Evolutionary conservation across 2,797 vertebrate genomes (phyloP).

Genomic region (Selene dorsalis): DNA sequence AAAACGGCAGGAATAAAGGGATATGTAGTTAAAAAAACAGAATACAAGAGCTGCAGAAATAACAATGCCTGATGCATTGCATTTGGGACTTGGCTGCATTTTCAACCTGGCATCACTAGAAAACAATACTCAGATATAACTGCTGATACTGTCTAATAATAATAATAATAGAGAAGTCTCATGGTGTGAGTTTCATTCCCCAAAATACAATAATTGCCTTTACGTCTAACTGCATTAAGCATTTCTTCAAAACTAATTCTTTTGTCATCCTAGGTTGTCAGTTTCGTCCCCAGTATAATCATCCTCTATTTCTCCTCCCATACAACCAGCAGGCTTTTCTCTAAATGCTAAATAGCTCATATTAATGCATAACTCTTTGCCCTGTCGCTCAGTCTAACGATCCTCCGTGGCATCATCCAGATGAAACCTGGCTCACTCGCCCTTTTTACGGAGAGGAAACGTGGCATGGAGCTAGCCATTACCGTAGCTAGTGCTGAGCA

Average conservation of each 20-base stretch:
- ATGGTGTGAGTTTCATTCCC: background rate
- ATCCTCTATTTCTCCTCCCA: background rate
- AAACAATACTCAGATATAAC: background rate
- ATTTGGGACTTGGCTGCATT: background rate
- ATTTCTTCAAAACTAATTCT: slow-evolving; percentile 6
- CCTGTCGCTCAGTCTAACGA: slow-evolving; percentile 26
- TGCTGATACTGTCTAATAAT: background rate
- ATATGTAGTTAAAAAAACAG: background rate
- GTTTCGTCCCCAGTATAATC: background rate
- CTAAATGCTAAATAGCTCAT: background rate
- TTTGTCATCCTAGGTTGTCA: background rate
- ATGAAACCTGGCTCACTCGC: slow-evolving; percentile 33
- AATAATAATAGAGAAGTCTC: slow-evolving; percentile 8
- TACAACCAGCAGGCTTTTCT: background rate
- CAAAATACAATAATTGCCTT: background rate
- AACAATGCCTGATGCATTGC: slow-evolving; percentile 9
- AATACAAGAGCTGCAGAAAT: slow-evolving; percentile 11
- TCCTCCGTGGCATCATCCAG: slow-evolving; percentile 42
- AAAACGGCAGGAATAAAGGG: slow-evolving; percentile 14
- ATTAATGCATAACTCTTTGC: background rate
- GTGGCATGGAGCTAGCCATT: slow-evolving; percentile 66
- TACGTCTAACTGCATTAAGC: background rate
- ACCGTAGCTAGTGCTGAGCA: slow-evolving; percentile 71
- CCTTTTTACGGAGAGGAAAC: slow-evolving; percentile 47
- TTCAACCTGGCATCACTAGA: background rate